phyloP scores from a whole-genome alignment of 92 coral and sea anemone genomes.

The Phymanthus crucifer region DNA sequence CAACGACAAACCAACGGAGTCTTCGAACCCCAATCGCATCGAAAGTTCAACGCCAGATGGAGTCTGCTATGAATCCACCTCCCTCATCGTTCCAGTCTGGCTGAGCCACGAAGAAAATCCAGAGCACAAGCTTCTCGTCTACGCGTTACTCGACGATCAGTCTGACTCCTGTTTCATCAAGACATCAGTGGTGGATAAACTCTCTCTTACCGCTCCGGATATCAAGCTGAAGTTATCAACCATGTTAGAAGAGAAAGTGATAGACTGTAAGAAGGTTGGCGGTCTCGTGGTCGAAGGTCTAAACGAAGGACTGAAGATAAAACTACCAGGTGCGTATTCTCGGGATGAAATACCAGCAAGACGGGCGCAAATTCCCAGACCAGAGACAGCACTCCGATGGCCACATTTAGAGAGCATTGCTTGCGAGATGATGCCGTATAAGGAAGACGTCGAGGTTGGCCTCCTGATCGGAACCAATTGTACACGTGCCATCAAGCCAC shows the following conservation, averaged over 20 bases:
- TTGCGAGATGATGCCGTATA: slow-evolving; percentile 36
- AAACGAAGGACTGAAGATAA: slow-evolving; percentile 19
- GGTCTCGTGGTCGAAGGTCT: slow-evolving; percentile 31
- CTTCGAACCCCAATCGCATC: not conserved
- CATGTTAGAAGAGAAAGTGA: slow-evolving; percentile 20
- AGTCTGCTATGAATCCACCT: not conserved
- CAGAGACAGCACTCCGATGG: slow-evolving; percentile 43
- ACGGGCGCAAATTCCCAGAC: slow-evolving; percentile 50
- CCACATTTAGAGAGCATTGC: slow-evolving; percentile 29
- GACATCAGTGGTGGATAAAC: slow-evolving; percentile 15
- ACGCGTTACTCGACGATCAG: slow-evolving; percentile 46
- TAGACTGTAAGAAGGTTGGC: slow-evolving; percentile 19
- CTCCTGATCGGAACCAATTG: slow-evolving; percentile 42
- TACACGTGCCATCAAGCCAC: slow-evolving; percentile 38
- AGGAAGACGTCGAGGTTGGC: slow-evolving; percentile 27
- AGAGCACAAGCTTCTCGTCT: slow-evolving; percentile 8
- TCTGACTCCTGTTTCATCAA: slow-evolving; percentile 39
- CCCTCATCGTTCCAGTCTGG: slow-evolving; percentile 50
- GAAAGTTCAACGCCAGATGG: slow-evolving; percentile 1
- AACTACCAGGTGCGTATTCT: slow-evolving; percentile 28
- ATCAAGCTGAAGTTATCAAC: slow-evolving; percentile 32
- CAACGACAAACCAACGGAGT: not conserved
- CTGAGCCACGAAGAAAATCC: slow-evolving; percentile 23
- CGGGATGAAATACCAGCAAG: slow-evolving; percentile 36
- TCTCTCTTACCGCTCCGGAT: slow-evolving; percentile 13